phyloP scores from a whole-genome alignment of 2,113 vertebrate species.

The Callorhinus ursinus region DNA sequence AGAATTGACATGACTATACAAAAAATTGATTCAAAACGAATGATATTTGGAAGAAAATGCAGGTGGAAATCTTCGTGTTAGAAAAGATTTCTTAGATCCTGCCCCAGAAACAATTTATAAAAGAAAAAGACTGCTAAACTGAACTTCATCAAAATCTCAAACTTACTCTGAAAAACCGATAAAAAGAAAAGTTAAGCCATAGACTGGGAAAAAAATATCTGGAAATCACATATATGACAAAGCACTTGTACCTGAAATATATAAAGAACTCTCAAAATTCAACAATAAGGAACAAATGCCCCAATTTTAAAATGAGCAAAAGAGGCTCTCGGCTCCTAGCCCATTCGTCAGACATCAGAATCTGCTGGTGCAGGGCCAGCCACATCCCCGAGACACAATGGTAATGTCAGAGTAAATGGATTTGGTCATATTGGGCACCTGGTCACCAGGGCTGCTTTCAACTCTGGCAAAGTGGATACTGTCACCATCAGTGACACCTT shows the following conservation, averaged over 20 bases:
- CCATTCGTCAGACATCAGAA: background rate
- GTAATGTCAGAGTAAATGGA: background rate
- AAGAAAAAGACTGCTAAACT: background rate
- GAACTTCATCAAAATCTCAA: slow-evolving; percentile 1
- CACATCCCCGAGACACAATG: background rate
- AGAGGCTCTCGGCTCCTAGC: background rate
- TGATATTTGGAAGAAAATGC: slow-evolving; percentile 25
- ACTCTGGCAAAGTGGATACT: background rate
- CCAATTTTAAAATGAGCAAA: background rate
- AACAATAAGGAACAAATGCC: background rate
- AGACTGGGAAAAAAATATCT: background rate
- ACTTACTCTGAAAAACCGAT: background rate
- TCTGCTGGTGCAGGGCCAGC: background rate
- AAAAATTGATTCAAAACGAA: background rate
- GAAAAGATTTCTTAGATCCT: background rate
- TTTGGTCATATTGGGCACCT: background rate
- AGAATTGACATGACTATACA: background rate
- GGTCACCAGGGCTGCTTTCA: background rate
- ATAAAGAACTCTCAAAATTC: background rate
- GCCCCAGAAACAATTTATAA: background rate
- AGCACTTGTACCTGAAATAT: background rate
- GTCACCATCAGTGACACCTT: background rate
- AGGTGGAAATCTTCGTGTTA: background rate
- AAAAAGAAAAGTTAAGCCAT: background rate
- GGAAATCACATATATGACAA: background rate